phyloP scores from a whole-genome alignment of 2,797 vertebrate species.

The Sebastes hubbsi region DNA sequence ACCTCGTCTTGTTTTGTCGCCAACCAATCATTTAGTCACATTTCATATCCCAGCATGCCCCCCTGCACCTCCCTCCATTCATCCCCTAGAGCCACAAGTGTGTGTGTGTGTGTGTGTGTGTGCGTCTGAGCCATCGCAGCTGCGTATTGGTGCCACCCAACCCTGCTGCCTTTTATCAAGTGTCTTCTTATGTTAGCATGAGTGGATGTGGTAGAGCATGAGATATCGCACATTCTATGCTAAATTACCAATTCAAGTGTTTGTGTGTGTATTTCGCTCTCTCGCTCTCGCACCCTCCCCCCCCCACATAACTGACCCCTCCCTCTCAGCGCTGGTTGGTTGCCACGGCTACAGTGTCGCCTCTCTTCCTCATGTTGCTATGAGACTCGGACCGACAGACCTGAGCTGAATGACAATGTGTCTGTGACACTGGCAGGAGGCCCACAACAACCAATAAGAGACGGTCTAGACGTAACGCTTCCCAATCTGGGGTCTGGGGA shows the following conservation, averaged over 20 bases:
- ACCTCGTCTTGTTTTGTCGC: constrained; percentile 46
- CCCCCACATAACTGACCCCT: constrained; percentile 46
- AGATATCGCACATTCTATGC: constrained; percentile 25
- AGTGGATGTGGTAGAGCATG: constrained; percentile 36
- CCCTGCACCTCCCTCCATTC: constrained; percentile 53
- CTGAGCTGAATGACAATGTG: constrained; percentile 80
- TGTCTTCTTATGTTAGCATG: constrained; percentile 16
- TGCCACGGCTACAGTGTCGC: constrained; percentile 79
- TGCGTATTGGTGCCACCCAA: not conserved
- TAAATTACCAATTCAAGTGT: constrained; percentile 39
- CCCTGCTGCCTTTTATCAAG: constrained; percentile 22
- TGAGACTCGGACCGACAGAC: constrained; percentile 78
- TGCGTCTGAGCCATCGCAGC: constrained; percentile 24
- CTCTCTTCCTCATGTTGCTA: constrained; percentile 80
- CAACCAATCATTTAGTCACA: constrained; percentile 58
- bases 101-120: constrained; percentile 13
- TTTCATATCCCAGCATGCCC: constrained; percentile 48
- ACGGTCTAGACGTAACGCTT: constrained; percentile 67
- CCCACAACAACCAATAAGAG: constrained; percentile 71
- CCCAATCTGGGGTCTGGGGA: constrained; percentile 51
- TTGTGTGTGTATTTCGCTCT: constrained; percentile 17
- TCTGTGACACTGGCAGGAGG: constrained; percentile 64
- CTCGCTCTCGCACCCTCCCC: not conserved
- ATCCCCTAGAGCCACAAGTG: constrained; percentile 69
- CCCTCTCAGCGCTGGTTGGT: constrained; percentile 75